Evolutionary conservation across 2,888 invertebrate species (phyloP).

Genomic region (Caradrina kadenii): DNA sequence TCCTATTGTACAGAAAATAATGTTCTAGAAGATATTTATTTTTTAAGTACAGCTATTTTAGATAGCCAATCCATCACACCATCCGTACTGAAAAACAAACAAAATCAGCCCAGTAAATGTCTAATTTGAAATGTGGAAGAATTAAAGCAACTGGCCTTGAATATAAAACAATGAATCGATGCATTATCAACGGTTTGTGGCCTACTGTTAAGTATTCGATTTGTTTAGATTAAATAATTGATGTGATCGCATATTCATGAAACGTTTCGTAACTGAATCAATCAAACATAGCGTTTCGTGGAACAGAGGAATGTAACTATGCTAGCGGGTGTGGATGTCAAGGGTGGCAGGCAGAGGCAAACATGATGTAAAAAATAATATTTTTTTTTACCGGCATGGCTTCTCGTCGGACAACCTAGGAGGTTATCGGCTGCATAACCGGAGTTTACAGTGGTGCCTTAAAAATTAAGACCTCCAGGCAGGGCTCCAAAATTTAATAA

Average conservation of each 20-base stretch:
- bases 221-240: constrained; percentile 34
- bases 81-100: constrained; percentile 25
- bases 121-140: constrained; percentile 27
- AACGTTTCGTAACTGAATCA: neutral
- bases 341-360: neutral
- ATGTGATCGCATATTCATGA: neutral
- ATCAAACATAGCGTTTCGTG: neutral
- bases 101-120: constrained; percentile 31
- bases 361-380: neutral
- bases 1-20: neutral
- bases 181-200: constrained; percentile 33
- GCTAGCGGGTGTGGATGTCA: neutral
- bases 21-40: neutral
- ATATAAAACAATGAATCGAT: constrained; percentile 35
- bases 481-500: no score
- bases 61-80: constrained; percentile 4
- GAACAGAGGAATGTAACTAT: neutral
- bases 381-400: no score
- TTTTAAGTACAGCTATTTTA: constrained; percentile 19
- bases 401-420: no score
- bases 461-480: no score
- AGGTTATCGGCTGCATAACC: no score
- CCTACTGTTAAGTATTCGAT: constrained; percentile 7
- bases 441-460: no score
- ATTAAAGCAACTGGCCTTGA: constrained; percentile 33